These are phyloP conservation scores for Canis aureus DNA, from an alignment of 2,113 vertebrate genomes.

Conservation along the genomic window DNA sequence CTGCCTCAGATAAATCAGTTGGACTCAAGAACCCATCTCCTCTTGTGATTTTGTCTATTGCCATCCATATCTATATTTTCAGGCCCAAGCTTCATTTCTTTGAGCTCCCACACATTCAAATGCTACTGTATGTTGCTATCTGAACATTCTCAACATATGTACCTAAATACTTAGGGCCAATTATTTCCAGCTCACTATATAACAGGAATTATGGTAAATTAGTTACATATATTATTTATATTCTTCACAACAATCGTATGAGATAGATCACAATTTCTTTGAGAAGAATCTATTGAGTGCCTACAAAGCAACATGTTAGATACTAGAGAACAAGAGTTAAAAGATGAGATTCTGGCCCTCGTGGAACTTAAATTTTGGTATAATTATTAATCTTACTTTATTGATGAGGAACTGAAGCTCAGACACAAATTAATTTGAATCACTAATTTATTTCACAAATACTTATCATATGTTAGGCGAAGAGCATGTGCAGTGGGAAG, in stretches of 20 bases:
- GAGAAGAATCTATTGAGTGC: neutral
- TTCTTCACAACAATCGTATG: neutral
- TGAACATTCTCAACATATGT: neutral
- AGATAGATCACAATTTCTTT: neutral
- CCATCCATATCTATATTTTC: neutral
- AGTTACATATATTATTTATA: neutral
- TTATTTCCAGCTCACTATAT: neutral
- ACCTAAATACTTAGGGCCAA: neutral
- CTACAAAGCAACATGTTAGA: neutral
- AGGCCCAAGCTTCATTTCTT: neutral
- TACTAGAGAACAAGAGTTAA: neutral
- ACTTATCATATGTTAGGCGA: neutral
- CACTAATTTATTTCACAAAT: neutral
- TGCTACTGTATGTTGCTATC: neutral
- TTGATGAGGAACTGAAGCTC: constrained; percentile 7
- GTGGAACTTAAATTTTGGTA: neutral
- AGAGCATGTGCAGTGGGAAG: neutral
- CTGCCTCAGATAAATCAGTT: neutral
- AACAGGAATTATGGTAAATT: neutral
- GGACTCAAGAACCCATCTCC: neutral
- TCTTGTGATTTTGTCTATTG: neutral
- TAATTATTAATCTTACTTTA: neutral
- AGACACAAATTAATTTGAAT: neutral
- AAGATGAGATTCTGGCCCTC: neutral
- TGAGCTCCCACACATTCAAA: neutral